phyloP scores from a whole-genome alignment of 2,797 vertebrate genomes.

The Mus caroli region DNA sequence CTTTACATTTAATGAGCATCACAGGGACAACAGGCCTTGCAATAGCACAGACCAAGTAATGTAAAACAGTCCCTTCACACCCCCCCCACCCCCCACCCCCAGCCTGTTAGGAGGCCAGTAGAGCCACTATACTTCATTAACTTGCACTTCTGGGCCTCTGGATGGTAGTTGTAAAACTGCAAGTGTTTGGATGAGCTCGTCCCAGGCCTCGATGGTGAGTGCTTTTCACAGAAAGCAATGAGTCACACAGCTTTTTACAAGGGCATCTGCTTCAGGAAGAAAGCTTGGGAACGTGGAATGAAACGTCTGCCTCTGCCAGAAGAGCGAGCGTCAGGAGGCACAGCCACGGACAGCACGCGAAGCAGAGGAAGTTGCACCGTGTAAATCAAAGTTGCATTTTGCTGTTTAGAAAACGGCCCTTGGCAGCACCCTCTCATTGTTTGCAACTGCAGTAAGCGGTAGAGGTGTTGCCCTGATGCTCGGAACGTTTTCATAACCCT shows the following conservation, averaged over 20 bases:
- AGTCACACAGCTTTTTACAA: conserved; percentile 77
- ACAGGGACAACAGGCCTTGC: conserved; percentile 53
- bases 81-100: too few species aligned
- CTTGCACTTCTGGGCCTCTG: conserved; percentile 50
- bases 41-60: conserved; percentile 73
- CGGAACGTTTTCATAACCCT: conserved; percentile 35
- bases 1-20: conserved; percentile 65
- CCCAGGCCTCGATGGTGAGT: conserved; percentile 67
- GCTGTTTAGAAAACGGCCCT: conserved; percentile 51
- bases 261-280: conserved; percentile 64
- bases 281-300: conserved; percentile 54
- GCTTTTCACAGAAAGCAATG: conserved; percentile 69
- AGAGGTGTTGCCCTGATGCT: conserved; percentile 13
- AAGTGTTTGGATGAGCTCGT: conserved; percentile 79
- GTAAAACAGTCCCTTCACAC: conserved; percentile 74
- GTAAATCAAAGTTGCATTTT: conserved; percentile 66
- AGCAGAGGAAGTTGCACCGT: conserved; percentile 17
- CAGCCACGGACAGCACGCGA: conserved; percentile 51
- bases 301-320: conserved; percentile 63
- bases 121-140: conserved; percentile 61
- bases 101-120: conserved; percentile 34
- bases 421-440: not conserved
- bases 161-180: conserved; percentile 76
- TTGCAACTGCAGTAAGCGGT: not conserved
- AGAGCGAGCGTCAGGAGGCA: conserved; percentile 59